phyloP scores from a whole-genome alignment of 1,140 invertebrate species.

The Drosophila punjabiensis region DNA sequence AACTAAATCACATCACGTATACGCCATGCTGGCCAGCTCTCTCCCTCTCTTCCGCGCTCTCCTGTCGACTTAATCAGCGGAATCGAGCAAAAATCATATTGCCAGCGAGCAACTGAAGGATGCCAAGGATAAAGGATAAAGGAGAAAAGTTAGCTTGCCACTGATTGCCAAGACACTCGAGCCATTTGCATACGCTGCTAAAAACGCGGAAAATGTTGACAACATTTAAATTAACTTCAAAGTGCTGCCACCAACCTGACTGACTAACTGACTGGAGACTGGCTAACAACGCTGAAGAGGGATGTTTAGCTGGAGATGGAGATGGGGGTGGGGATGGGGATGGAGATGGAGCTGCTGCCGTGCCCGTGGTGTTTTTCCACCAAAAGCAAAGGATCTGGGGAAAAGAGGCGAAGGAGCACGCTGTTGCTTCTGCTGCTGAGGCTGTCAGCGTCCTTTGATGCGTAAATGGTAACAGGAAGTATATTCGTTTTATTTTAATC shows the following conservation, averaged over 20 bases:
- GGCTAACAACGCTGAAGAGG: conserved; percentile 14
- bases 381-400: conserved; percentile 11
- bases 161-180: conserved; percentile 65
- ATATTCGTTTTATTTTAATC: conserved; percentile 17
- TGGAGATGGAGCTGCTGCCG: conserved; percentile 7
- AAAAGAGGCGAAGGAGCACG: conserved; percentile 3
- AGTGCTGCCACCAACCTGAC: conserved; percentile 68
- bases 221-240: conserved; percentile 85
- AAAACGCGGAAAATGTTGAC: conserved; percentile 74
- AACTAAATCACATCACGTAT: conserved; percentile 73
- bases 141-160: conserved; percentile 42
- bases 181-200: conserved; percentile 78
- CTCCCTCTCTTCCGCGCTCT: not conserved
- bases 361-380: conserved; percentile 18
- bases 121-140: conserved; percentile 19
- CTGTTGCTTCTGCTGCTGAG: conserved; percentile 32
- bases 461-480: conserved; percentile 28
- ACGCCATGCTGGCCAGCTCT: conserved; percentile 35
- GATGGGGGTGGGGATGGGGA: not conserved
- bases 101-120: conserved; percentile 16
- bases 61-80: conserved; percentile 42
- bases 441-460: conserved; percentile 41
- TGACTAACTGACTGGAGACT: conserved; percentile 32
- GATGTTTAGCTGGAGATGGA: conserved; percentile 8
- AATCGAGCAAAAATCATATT: conserved; percentile 50